Percentiles rank a stretch among this genome's conserved stretches.
Conservation (phyloP, 2,113 vertebrate species). For the Ceyx melanurus region DNA sequence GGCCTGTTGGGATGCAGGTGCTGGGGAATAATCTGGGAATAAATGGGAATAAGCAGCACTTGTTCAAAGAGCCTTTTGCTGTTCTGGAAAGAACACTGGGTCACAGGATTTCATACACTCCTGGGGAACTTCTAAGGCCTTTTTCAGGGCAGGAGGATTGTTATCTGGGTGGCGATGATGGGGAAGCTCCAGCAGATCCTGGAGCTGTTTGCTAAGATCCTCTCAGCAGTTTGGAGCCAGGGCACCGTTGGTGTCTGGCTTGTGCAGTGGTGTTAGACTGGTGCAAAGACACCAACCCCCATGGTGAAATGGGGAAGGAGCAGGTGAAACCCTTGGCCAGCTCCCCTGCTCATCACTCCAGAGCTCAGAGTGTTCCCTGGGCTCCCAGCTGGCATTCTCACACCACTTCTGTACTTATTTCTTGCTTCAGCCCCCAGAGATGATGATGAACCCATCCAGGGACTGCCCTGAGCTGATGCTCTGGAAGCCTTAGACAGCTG, state of each 20-base stretch:
- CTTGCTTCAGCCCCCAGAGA: neutral
- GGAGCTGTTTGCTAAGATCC: neutral
- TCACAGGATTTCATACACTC: neutral
- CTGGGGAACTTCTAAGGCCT: neutral
- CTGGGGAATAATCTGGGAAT: neutral
- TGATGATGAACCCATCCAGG: neutral
- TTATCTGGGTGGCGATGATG: neutral
- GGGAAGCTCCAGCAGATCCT: neutral
- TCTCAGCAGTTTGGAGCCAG: neutral
- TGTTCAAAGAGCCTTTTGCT: neutral
- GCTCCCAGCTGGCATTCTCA: rapidly evolving
- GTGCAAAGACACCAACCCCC: neutral
- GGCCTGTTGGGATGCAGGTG: neutral
- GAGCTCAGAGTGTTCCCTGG: neutral
- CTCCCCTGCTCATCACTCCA: neutral
- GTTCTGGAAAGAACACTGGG: neutral
- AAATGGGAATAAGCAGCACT: neutral
- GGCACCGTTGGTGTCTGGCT: neutral
- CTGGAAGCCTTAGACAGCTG: neutral
- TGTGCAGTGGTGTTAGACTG: neutral
- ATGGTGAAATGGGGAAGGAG: neutral
- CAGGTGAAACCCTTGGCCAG: neutral
- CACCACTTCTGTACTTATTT: neutral
- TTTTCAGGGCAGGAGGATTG: neutral
- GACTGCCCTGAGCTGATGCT: neutral